These are phyloP conservation scores for Drosophila subpulchrella DNA, from an alignment of 1,140 invertebrate genomes.

Conservation along the genomic window DNA sequence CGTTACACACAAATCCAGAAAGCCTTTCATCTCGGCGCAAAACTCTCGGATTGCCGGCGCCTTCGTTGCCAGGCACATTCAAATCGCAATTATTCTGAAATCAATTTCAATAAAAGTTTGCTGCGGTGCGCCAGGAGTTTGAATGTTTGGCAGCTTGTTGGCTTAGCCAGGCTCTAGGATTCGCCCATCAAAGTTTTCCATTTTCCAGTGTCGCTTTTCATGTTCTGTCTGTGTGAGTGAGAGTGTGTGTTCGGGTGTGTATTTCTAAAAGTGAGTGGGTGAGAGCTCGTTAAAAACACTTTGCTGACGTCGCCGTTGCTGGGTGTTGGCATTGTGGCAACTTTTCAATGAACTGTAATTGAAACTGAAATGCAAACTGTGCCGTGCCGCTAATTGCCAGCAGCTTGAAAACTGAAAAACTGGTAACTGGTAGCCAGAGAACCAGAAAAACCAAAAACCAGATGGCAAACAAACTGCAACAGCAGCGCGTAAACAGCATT, in stretches of 20 bases:
- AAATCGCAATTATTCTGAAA: constrained; percentile 81
- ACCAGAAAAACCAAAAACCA: constrained; percentile 22
- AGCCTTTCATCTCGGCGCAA: constrained; percentile 28
- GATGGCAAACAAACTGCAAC: constrained; percentile 41
- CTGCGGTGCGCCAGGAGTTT: constrained; percentile 8
- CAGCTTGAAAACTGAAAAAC: constrained; percentile 34
- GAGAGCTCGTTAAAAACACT: constrained; percentile 78
- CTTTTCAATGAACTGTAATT: constrained; percentile 80
- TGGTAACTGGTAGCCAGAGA: constrained; percentile 19
- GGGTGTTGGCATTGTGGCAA: constrained; percentile 74
- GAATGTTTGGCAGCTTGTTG: constrained; percentile 72
- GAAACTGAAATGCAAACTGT: constrained; percentile 73
- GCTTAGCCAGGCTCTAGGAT: constrained; percentile 60
- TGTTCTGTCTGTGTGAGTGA: constrained; percentile 34
- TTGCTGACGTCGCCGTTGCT: constrained; percentile 65
- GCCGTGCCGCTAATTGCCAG: constrained; percentile 73
- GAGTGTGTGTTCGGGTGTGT: not conserved
- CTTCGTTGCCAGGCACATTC: constrained; percentile 36
- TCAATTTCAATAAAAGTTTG: constrained; percentile 82
- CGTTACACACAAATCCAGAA: constrained; percentile 31
- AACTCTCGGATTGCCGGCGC: constrained; percentile 11
- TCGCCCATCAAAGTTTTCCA: constrained; percentile 62
- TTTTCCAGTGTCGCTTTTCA: constrained; percentile 52
- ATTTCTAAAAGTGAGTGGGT: constrained; percentile 26
- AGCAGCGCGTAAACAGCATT: constrained; percentile 59